Conservation (phyloP, 2,113 vertebrate genomes). For the Cisticola juncidis region DNA sequence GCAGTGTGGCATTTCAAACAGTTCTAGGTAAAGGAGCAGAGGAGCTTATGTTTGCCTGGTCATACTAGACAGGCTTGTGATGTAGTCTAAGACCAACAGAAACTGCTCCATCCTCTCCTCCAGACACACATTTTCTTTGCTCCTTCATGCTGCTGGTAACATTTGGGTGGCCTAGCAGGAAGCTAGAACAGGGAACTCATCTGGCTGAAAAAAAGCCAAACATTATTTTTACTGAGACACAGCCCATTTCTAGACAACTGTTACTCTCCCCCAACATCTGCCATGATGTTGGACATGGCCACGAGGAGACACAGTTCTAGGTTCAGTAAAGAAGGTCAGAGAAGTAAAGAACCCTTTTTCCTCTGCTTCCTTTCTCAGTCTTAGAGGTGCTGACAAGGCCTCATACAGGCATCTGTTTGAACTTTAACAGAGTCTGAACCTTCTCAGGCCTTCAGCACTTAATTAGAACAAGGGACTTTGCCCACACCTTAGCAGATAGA, state of each 20-base stretch:
- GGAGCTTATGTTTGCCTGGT: not conserved
- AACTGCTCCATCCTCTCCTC: not conserved
- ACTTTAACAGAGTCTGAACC: not conserved
- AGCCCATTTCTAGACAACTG: not conserved
- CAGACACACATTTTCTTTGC: not conserved
- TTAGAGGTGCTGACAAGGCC: not conserved
- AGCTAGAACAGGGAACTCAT: not conserved
- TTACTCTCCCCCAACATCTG: not conserved
- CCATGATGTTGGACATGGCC: not conserved
- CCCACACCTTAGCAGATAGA: not conserved
- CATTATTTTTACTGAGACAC: not conserved
- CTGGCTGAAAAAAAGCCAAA: not conserved
- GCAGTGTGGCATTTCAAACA: not conserved
- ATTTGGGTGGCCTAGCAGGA: not conserved
- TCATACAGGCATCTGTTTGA: not conserved
- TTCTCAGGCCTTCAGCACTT: not conserved
- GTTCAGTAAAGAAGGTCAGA: not conserved
- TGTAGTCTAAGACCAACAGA: not conserved
- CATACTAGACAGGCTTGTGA: not conserved
- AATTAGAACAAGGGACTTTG: not conserved
- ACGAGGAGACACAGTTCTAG: not conserved
- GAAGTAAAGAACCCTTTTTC: not conserved
- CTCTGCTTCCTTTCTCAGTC: not conserved
- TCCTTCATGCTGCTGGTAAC: not conserved
- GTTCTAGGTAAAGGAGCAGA: not conserved